These are phyloP conservation scores for Cheilosia scutellata DNA, from an alignment of 2,888 invertebrate genomes.

Conservation along the genomic window DNA sequence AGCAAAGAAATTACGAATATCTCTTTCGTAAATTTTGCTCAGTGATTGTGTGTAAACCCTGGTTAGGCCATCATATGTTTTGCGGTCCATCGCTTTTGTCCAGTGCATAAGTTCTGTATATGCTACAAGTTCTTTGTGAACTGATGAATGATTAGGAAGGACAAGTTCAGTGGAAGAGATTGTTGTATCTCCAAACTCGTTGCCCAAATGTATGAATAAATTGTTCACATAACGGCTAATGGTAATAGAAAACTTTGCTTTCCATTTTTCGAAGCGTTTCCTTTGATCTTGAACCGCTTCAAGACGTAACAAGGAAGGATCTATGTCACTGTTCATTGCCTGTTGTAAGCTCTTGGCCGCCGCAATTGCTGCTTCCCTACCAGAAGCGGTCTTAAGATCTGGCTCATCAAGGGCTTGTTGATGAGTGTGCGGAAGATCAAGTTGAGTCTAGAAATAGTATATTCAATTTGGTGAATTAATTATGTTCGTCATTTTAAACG, in stretches of 20 bases:
- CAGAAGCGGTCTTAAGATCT: conserved; percentile 88
- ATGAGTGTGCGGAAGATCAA: conserved; percentile 89
- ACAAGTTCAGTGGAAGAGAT: conserved; percentile 85
- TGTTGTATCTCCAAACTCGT: conserved; percentile 88
- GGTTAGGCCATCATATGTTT: conserved; percentile 91
- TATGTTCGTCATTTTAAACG: neutral
- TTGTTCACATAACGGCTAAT: conserved; percentile 96
- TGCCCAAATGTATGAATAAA: conserved; percentile 96
- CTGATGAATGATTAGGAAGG: conserved; percentile 90
- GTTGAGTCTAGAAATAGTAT: conserved; percentile 85
- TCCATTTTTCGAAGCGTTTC: conserved; percentile 90
- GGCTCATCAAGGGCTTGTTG: conserved; percentile 89
- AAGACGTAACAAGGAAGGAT: conserved; percentile 87
- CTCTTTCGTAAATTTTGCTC: conserved; percentile 94
- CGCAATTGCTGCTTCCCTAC: conserved; percentile 87
- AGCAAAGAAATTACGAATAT: conserved; percentile 86
- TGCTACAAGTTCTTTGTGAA: conserved; percentile 93
- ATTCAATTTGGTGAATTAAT: neutral
- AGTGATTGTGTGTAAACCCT: conserved; percentile 93
- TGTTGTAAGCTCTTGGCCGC: conserved; percentile 90
- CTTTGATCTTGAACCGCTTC: conserved; percentile 93
- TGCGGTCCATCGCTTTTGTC: conserved; percentile 93
- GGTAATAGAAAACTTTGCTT: conserved; percentile 91
- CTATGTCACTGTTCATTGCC: conserved; percentile 89
- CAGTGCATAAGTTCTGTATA: conserved; percentile 97